A percentile compares a stretch with the other conserved stretches of the same genome.
Evolutionary conservation across 2,888 invertebrate species (phyloP).

Genomic region (Diogma glabrata): DNA sequence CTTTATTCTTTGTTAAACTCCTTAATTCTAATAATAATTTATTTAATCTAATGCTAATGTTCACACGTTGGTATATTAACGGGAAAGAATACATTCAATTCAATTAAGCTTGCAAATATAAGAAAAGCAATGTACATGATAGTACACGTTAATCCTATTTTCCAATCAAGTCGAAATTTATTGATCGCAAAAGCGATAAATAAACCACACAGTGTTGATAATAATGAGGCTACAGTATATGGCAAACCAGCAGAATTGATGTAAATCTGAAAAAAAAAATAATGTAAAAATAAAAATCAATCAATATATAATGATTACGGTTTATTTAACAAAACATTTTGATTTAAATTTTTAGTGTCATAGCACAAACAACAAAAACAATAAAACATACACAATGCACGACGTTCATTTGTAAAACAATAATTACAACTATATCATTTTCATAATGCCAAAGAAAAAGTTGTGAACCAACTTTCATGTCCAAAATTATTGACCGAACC

Average conservation of each 20-base stretch:
- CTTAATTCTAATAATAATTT: no score
- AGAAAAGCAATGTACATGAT: conserved; percentile 56
- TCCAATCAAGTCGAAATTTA: conserved; percentile 58
- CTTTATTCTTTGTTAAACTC: no score
- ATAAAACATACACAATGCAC: no score
- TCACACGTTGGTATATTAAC: conserved; percentile 63
- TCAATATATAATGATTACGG: no score
- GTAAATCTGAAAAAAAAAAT: conserved; percentile 37
- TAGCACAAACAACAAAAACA: no score
- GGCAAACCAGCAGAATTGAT: conserved; percentile 66
- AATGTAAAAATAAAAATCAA: conserved; percentile 11
- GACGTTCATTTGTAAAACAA: no score
- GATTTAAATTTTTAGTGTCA: no score
- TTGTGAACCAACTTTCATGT: no score
- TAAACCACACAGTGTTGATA: conserved; percentile 59
- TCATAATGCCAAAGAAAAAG: no score
- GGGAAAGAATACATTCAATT: conserved; percentile 62
- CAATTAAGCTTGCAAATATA: conserved; percentile 56
- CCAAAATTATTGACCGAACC: no score
- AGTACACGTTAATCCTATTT: conserved; percentile 54
- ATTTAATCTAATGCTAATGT: conserved; percentile 29
- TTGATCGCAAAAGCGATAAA: conserved; percentile 53
- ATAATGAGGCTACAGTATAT: conserved; percentile 61
- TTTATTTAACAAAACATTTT: no score
- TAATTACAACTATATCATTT: no score